Evolutionary conservation across 2,113 vertebrate genomes (phyloP), one percentile per base, ranked within the genome.

Genomic region (Dicentrarchus labrax): DNA sequence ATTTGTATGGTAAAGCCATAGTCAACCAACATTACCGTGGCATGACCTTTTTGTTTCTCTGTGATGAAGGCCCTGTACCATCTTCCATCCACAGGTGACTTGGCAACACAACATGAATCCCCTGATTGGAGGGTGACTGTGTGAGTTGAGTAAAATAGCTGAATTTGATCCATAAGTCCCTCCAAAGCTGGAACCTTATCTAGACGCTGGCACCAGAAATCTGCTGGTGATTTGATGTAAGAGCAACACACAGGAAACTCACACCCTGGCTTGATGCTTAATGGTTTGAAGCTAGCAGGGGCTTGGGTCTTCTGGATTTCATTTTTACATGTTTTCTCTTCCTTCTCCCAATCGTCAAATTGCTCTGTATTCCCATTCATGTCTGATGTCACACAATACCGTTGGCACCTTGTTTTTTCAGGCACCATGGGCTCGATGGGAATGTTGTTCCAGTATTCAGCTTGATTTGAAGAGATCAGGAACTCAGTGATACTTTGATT

Each of bases 201-300:
- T 17, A 83, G 88, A 43, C 94, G 86, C 84, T 97, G 97, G 88
- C 98, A 99, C 85, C 95, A 98, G 88, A 99, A 98, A 72, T 97
- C 93, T 47, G 88, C 93, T 67, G 96, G 96, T 6, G 97, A 96
- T 82, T 51, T 90, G 50, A 94, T 57, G 53, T 82, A 88, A 60
- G 94, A 96, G 86, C 96, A 97, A 1, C 72, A 67, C 1, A 99
- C 96, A 80, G 95, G 70, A 13, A 97, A 75, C 82, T 96, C 80
- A 84, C 77, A 76, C 72, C 97, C 97, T 47, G 96, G 96, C 43
- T 95, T 95, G 89, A 97, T 95, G 12, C 54, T 61, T 30, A 93
- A 67, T 8, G 91, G 80, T 87, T 95, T 97, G 65, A 94, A 88
- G 16, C 21, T 19, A 51, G 38, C 0, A 8, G 53, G 7, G 4